Base-by-base conservation (phyloP, 2,888 invertebrate genomes). In the Troilus luridus region DNA sequence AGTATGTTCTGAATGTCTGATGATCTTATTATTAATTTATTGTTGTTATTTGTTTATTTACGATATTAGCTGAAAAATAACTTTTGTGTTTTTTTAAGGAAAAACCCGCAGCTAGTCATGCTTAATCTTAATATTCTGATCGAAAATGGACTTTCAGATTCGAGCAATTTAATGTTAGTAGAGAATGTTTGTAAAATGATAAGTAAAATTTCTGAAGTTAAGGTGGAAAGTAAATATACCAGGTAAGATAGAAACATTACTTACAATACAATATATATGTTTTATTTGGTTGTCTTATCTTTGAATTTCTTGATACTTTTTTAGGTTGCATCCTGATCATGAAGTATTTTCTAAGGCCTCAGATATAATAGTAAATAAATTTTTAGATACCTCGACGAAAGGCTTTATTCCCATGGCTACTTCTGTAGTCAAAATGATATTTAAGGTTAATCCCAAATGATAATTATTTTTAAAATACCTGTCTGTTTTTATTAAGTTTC, bases 51-150 rank as follows among this genome's bases (percentile, higher is more conserved):
- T 85, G 1, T 58, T n/a, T 85, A 10, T 19, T 88, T 88, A n/a
- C 58, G 8, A 17, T 24, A 19, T 88, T 88, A 88, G 27, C 10
- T 8, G 9, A 91, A 88, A 64, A 72, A 64, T 56, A 59, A 81
- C 60, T 27, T 58, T 11, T 72, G 62, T 89, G 90, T 91, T 41
- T 92, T 91, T 93, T 93, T 24, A 93, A 95, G 95, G 62, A 94
- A 94, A 67, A 94, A 95, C 92, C 93, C 94, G 59, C 94, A 94
- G 72, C 94, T 95, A 58, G 94, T 95, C 5, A 93, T 94, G 88
- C 94, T 94, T 56, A 98, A 98, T 94, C 95, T 97, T 6, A 96
- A 96, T 92, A 95, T 97, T 10, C 95, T 98, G 88, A 95, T 97
- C 92, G 95, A 95, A 21, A 95, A 97, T 92, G 97, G 97, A 0